Evolutionary conservation across 2,888 invertebrate genomes (phyloP), one percentile per base, ranked within the genome.

Genomic region (Leptopterna dolabrata): DNA sequence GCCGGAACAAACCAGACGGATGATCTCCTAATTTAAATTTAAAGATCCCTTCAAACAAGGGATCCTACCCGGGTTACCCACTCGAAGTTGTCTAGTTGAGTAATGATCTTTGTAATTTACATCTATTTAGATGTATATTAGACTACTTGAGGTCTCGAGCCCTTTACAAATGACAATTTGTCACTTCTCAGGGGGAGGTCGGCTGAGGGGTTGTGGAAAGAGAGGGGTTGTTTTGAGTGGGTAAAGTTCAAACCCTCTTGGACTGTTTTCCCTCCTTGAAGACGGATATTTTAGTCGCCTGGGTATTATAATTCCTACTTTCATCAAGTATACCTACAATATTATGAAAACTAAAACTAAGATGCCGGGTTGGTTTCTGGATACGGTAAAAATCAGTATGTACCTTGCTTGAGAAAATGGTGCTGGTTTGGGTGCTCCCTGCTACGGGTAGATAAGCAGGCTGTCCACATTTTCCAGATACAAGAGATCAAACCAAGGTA

Each of bases 41-140:
- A 85, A 85, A 51, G 71, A 85, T 73, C 85, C 85, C 51, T 85
- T 73, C 85, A 73, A 85, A 85, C 85, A 29, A 84, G 87, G 19
- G 82, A 36, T 30, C 24, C 24, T 13, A 7, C 63, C 27, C 19
- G 36, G 71, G 81, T 51, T 41, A 82, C 83, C 85, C 85, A 85
- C 85, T 85, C 76, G 85, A 85, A 85, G 71, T 85, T 73, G 86
- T 86, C 86, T 80, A 80, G 86, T 88, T 88, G 88, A 88, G 88
- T 89, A 89, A 89, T 89, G 89, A 88, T 87, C 55, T 73, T 76
- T 80, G 73, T 86, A 88, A 89, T 89, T 88, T 89, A 88, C 88
- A 88, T 88, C 89, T 88, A 89, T 89, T 89, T 89, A 89, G 87
- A 89, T 89, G 89, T 89, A 89, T 89, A 89, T 89, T 89, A 89